Evolutionary conservation across 92 coral and sea anemone species (phyloP), one percentile per base, ranked within the genome.

Genomic region (Palythoa grandis): DNA sequence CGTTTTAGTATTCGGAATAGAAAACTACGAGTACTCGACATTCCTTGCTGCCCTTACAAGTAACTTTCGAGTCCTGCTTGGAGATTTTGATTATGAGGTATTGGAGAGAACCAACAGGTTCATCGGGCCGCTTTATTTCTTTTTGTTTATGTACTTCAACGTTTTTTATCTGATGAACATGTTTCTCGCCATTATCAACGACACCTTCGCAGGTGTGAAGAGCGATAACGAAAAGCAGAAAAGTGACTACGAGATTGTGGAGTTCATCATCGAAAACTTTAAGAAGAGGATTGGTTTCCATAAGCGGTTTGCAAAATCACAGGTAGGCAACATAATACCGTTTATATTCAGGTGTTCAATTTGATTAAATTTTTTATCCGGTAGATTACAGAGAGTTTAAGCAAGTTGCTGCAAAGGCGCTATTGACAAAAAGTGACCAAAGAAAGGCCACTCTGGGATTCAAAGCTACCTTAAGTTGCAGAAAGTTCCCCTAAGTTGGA

Each of bases 181-280:
- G 96, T 96, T 96, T 52, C 84, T 96, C 68, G 98, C 98, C 12
- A 96, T 96, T 91, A 92, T 96, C 86, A 96, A 96, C 87, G 98
- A 96, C 83, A 83, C 98, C 73, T 94, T 91, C 53, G 25, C 95
- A 9, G 98, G 91, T 0, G 95, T 96, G 70, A 95, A 92, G 71
- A 68, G 86, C 16, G 73, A 86, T 24, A 93, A 88, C 72, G 91
- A 90, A 20, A 89, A 92, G 52, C 87, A 89, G 38, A 24, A 83
- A 20, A 96, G 91, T 63, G 98, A 96, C 47, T 88, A 92, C 80
- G 98, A 96, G 87, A 94, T 96, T 90, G 90, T 94, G 43, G 98
- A 92, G 29, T 96, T 90, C 82, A 91, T 96, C 75, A 19, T 93
- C 52, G 74, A 76, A 15, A 87, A 88, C 61, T 89, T 95, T 78